Conservation (phyloP, 2,797 vertebrate genomes). For the Tympanoctomys barrerae region DNA sequence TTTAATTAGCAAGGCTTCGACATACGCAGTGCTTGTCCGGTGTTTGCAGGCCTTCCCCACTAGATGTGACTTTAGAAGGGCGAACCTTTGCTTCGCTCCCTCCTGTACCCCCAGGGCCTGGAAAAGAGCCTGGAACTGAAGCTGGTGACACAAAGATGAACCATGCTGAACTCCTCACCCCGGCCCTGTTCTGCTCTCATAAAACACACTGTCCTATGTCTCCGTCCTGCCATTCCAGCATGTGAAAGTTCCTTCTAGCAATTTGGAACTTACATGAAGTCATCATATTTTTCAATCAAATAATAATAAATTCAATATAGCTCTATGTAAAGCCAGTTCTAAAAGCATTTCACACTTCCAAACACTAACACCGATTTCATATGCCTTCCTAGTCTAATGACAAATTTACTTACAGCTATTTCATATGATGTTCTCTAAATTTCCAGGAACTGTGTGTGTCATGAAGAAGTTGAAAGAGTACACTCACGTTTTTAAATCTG, state of each 20-base stretch:
- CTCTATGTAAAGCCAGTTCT: neutral
- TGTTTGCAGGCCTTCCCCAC: neutral
- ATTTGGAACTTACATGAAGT: neutral
- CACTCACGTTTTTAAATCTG: constrained; percentile 81
- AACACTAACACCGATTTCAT: neutral
- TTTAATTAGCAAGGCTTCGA: neutral
- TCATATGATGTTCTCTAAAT: constrained; percentile 11
- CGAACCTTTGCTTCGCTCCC: neutral
- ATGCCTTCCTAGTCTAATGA: constrained; percentile 1
- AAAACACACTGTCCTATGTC: neutral
- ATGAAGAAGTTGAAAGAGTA: constrained; percentile 72
- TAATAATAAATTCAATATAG: constrained; percentile 7
- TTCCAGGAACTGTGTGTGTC: constrained; percentile 14
- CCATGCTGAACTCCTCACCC: neutral
- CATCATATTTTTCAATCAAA: neutral
- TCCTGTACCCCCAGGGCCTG: neutral
- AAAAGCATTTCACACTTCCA: constrained; percentile 18
- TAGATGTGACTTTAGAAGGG: neutral
- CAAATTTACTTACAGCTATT: constrained; percentile 22
- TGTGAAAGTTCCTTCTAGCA: neutral
- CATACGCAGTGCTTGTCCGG: neutral
- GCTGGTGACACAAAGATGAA: constrained; percentile 26
- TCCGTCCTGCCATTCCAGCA: neutral
- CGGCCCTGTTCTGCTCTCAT: neutral
- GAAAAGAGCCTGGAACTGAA: neutral